These are phyloP conservation scores for Musca domestica DNA, from an alignment of 1,140 invertebrate genomes.

Conservation along the genomic window DNA sequence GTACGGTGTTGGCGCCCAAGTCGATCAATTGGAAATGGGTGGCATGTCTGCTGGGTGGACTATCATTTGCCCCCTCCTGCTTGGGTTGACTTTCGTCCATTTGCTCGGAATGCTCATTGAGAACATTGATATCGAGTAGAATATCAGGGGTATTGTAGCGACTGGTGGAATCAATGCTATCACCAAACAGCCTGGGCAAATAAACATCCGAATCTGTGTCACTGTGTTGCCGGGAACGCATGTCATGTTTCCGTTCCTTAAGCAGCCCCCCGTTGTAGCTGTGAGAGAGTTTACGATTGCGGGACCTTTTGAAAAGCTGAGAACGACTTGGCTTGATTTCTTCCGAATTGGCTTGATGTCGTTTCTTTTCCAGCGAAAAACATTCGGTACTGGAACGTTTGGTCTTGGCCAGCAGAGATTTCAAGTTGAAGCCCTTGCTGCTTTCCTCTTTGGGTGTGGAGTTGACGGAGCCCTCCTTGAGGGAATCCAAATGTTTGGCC, in stretches of 20 bases:
- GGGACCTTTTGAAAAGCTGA: conserved; percentile 40
- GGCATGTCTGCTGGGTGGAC: background rate
- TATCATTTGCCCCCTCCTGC: background rate
- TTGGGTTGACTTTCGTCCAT: background rate
- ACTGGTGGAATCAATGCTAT: conserved; percentile 21
- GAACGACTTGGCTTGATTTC: conserved; percentile 35
- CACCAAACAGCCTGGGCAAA: conserved; percentile 26
- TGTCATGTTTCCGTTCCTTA: conserved; percentile 40
- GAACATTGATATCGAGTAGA: conserved; percentile 48
- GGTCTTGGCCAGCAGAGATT: conserved; percentile 42
- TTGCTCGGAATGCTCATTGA: conserved; percentile 31
- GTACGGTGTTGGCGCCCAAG: conserved; percentile 31
- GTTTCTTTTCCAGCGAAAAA: conserved; percentile 45
- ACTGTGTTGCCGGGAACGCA: conserved; percentile 42
- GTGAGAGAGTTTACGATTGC: conserved; percentile 48
- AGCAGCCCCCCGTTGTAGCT: conserved; percentile 46
- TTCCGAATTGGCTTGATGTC: conserved; percentile 45
- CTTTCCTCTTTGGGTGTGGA: conserved; percentile 22
- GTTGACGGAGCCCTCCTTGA: conserved; percentile 23
- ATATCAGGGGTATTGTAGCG: conserved; percentile 49
- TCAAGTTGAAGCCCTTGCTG: conserved; percentile 46
- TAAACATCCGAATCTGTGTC: conserved; percentile 45
- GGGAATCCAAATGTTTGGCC: conserved; percentile 24
- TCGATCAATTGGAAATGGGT: conserved; percentile 41
- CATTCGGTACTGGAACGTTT: conserved; percentile 49